phyloP scores from a whole-genome alignment of 2,888 invertebrate genomes.

The Campoplex nolae region DNA sequence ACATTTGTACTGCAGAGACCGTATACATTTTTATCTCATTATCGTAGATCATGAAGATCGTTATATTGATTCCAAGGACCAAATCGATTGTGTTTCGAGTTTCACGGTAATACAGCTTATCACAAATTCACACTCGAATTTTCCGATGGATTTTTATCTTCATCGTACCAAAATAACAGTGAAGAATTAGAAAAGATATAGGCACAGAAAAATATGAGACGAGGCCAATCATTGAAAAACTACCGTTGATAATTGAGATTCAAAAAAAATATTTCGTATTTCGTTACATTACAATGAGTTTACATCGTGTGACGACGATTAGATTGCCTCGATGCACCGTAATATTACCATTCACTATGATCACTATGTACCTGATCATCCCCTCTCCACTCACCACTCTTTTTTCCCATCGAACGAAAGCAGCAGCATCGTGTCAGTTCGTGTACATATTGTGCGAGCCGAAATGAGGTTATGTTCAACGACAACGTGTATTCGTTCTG shows the following conservation, averaged over 20 bases:
- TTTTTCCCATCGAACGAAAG: too few species aligned
- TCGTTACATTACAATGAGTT: too few species aligned
- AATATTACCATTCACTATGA: background rate
- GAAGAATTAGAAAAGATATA: background rate
- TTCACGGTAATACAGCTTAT: background rate
- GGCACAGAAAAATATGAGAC: background rate
- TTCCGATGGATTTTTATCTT: background rate
- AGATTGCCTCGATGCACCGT: background rate
- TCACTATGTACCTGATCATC: background rate
- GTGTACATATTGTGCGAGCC: background rate
- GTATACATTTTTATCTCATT: background rate
- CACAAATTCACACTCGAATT: background rate
- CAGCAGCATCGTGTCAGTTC: background rate
- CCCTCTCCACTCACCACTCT: background rate
- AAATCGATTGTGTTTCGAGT: background rate
- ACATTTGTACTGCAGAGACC: too few species aligned
- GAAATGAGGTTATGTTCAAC: conserved; percentile 49
- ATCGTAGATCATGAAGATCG: background rate
- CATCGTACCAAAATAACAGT: background rate
- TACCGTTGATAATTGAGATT: too few species aligned
- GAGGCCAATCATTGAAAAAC: too few species aligned
- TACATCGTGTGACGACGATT: background rate
- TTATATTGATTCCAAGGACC: background rate
- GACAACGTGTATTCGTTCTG: conserved; percentile 43
- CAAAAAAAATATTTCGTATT: too few species aligned